Percentiles rank a stretch among this genome's conserved stretches.
phyloP scores from a whole-genome alignment of 1,140 invertebrate species.

The Saccostrea cuccullata region DNA sequence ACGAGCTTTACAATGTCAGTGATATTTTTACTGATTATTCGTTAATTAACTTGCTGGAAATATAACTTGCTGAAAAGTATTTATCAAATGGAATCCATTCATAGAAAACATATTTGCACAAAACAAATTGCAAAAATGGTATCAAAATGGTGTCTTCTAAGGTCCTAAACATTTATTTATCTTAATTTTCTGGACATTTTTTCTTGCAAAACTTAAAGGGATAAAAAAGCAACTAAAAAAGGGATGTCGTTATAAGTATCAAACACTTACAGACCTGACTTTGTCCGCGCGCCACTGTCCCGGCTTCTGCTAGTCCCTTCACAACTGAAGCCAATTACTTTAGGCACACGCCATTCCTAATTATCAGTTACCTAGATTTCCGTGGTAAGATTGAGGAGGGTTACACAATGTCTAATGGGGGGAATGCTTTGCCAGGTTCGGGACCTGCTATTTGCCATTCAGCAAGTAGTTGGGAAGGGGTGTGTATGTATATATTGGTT shows the following conservation, averaged over 20 bases:
- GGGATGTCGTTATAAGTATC: neutral
- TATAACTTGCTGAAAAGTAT: too few species aligned
- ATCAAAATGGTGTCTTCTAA: neutral
- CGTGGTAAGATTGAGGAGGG: neutral
- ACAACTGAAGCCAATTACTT: constrained; percentile 30
- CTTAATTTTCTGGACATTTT: neutral
- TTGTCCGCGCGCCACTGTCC: neutral
- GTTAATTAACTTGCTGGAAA: too few species aligned
- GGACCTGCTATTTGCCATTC: constrained; percentile 22
- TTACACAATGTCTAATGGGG: neutral
- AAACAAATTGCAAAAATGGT: neutral
- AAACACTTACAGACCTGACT: neutral
- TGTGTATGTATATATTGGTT: neutral
- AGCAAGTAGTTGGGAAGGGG: neutral
- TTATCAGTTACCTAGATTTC: constrained; percentile 31
- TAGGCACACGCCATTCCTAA: constrained; percentile 23
- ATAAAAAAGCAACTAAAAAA: neutral
- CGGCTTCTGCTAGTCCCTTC: constrained; percentile 24
- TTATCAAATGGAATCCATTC: neutral
- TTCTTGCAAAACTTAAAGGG: neutral
- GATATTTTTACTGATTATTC: too few species aligned
- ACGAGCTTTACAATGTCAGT: too few species aligned
- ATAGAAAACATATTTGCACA: neutral
- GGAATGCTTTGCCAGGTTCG: neutral
- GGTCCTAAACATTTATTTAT: too few species aligned